Evolutionary conservation across 2,113 vertebrate genomes (phyloP).

Genomic region (Taxidea taxus): DNA sequence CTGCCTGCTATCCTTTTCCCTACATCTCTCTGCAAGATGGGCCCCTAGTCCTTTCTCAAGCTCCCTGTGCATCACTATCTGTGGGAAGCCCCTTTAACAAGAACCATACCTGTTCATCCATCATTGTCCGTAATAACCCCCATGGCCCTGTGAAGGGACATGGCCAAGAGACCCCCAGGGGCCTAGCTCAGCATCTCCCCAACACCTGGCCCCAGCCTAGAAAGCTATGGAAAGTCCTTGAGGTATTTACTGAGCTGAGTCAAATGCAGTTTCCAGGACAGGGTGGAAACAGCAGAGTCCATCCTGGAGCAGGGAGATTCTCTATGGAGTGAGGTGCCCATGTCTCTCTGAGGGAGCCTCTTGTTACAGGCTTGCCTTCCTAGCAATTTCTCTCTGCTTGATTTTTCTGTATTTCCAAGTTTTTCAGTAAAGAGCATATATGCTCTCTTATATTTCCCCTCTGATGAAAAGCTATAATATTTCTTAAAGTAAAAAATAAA

Average conservation of each 20-base stretch:
- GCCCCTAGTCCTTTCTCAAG: not conserved
- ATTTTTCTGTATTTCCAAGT: not conserved
- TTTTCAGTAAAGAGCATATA: not conserved
- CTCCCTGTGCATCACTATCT: not conserved
- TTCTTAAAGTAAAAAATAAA: not conserved
- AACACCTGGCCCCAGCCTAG: not conserved
- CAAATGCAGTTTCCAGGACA: not conserved
- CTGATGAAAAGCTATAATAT: not conserved
- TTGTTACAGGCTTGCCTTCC: not conserved
- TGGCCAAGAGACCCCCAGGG: not conserved
- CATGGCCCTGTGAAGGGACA: not conserved
- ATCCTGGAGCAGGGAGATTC: not conserved
- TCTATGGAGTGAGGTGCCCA: fast-evolving
- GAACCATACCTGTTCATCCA: not conserved
- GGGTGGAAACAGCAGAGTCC: not conserved
- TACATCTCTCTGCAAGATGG: too few relatives aligned
- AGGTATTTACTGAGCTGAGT: not conserved
- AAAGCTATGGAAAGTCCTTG: not conserved
- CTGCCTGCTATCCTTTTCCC: not conserved
- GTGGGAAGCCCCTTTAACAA: not conserved
- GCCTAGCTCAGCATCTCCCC: not conserved
- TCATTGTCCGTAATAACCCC: not conserved
- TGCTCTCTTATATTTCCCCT: not conserved
- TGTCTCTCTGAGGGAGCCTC: not conserved
- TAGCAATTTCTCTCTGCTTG: not conserved